Evolutionary conservation across 1,140 invertebrate species (phyloP).

Genomic region (Drosophila sp.): DNA sequence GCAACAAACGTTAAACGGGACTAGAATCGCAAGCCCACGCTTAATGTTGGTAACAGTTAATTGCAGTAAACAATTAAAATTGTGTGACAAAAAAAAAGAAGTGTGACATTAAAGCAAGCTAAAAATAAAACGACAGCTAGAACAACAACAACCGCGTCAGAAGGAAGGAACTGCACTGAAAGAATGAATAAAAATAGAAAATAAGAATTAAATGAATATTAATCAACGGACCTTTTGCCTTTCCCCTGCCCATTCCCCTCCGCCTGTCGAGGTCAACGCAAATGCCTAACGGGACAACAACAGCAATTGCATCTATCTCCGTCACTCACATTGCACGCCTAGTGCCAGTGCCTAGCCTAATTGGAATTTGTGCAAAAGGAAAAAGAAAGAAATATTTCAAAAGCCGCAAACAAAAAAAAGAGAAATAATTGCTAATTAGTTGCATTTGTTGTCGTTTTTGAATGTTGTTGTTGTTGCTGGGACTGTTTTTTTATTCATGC

Average conservation of each 20-base stretch:
- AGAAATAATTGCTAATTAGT: constrained; percentile 66
- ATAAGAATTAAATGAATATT: constrained; percentile 69
- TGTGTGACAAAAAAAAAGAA: neutral
- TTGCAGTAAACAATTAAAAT: neutral
- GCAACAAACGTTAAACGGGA: neutral
- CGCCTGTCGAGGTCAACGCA: neutral
- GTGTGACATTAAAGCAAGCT: constrained; percentile 15
- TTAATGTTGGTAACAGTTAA: neutral
- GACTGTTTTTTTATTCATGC: constrained; percentile 13
- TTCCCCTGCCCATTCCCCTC: neutral
- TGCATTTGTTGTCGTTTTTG: constrained; percentile 44
- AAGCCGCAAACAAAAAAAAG: constrained; percentile 54
- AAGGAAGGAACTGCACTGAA: neutral
- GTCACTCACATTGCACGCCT: constrained; percentile 34
- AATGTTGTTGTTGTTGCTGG: constrained; percentile 39
- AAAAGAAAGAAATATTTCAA: constrained; percentile 50
- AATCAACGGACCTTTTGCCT: constrained; percentile 46
- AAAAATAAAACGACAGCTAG: constrained; percentile 36
- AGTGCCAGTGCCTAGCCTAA: constrained; percentile 34
- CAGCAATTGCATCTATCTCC: constrained; percentile 58
- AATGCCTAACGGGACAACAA: constrained; percentile 62
- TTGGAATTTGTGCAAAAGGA: constrained; percentile 67
- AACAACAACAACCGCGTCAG: constrained; percentile 7
- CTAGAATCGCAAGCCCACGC: neutral
- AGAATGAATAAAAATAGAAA: constrained; percentile 30